Percentiles rank a stretch among this genome's conserved stretches.
phyloP scores from a whole-genome alignment of 2,113 vertebrate genomes.

The Mesocricetus auratus region DNA sequence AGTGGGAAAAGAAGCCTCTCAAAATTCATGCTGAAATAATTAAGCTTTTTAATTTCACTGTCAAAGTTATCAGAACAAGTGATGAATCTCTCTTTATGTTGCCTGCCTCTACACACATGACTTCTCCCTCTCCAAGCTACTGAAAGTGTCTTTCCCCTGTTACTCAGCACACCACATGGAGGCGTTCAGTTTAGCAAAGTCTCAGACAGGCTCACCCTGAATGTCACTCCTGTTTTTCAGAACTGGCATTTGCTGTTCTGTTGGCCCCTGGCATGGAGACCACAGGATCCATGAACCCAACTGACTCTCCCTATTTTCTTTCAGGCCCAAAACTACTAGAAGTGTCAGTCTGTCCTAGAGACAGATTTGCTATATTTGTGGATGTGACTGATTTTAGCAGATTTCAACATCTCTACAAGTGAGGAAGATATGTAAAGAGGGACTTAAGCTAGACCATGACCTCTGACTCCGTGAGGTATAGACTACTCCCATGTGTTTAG shows the following conservation, averaged over 20 bases:
- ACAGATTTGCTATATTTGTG: background rate
- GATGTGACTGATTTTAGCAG: background rate
- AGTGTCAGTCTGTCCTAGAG: background rate
- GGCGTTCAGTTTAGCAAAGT: rapidly evolving
- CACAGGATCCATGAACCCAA: rapidly evolving
- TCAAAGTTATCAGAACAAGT: conserved; percentile 71
- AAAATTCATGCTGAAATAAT: conserved; percentile 78
- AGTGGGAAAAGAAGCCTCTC: conserved; percentile 72
- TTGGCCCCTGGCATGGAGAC: background rate
- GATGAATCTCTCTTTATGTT: conserved; percentile 54
- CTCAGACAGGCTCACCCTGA: rapidly evolving
- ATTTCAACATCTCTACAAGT: rapidly evolving
- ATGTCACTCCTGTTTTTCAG: rapidly evolving
- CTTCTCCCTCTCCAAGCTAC: background rate
- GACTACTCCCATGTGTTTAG: background rate
- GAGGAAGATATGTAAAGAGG: rapidly evolving
- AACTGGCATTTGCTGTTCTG: rapidly evolving
- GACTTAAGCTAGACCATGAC: background rate
- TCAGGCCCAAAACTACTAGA: background rate
- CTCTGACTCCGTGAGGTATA: rapidly evolving
- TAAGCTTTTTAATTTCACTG: conserved; percentile 74
- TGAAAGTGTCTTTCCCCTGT: background rate
- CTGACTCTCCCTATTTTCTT: background rate
- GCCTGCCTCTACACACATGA: background rate
- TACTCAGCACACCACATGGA: background rate